Base-by-base conservation (phyloP, 2,113 vertebrate genomes). In the Ancistrus triradiatus region DNA sequence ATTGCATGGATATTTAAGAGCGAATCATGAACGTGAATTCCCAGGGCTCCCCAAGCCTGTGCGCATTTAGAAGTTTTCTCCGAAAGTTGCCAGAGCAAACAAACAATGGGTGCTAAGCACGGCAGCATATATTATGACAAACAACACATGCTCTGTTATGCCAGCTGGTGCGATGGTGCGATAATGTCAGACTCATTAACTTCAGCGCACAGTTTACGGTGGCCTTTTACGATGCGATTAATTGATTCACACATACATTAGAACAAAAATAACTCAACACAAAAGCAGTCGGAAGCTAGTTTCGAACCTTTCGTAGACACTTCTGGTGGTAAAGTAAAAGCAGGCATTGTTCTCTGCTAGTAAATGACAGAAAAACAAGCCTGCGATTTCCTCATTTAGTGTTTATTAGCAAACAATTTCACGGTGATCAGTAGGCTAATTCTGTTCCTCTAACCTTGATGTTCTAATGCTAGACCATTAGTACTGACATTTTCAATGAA, bases 111-210 rank as follows among this genome's bases (percentile, higher is more conserved):
- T 89, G 91, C 89, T 91, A 91, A 91, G 90, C 85, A 82, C 91
- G 91, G 91, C 92, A 91, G 90, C 88, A 83, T 90, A 92, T 92
- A 95, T 96, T 90, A 94, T 95, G 93, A 97, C 94, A 94, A 95
- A 97, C 93, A 95, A 90, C 93, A 94, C 94, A 93, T 95, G 93
- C 91, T 94, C 84, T 84, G 83, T 90, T 88, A 84, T 91, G 90
- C 93, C 94, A 97, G 94, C 94, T 98, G 94, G 90, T 95, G 91
- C 90, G 91, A 93, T 93, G 90, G 93, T 91, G 92, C 91, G 92
- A 91, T 93, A 93, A 96, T 93, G 92, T 92, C 85, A 91, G 89
- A 92, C 91, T 95, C 94, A 96, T 97, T 96, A 95, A 94, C 91
- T 93, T 87, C 90, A 85, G 90, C 92, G 91, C 91, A 94, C 93